Conservation (phyloP, 2,113 vertebrate genomes). For the Microcebus ravelobensis region DNA sequence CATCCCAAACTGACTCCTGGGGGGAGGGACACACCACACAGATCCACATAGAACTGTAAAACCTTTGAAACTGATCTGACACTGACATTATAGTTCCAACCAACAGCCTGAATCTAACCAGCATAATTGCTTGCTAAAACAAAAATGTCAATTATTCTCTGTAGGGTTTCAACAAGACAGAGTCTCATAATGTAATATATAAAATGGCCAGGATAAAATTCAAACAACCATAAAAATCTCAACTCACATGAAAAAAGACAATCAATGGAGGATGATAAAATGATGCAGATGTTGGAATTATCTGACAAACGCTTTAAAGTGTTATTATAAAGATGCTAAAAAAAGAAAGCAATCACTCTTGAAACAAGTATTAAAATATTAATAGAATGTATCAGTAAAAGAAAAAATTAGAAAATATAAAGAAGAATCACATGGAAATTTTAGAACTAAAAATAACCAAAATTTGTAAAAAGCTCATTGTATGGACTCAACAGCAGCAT, state of each 20-base stretch:
- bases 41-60: neutral
- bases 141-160: neutral
- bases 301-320: neutral
- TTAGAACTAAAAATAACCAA: neutral
- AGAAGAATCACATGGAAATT: neutral
- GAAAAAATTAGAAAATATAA: neutral
- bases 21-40: too few species aligned
- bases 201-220: neutral
- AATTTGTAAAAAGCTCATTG: neutral
- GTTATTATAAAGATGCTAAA: neutral
- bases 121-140: neutral
- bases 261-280: neutral
- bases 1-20: neutral
- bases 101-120: neutral
- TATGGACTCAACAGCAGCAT: neutral
- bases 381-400: neutral
- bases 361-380: neutral
- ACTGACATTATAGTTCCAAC: neutral
- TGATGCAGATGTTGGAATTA: neutral
- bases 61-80: neutral
- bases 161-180: neutral
- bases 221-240: neutral
- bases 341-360: neutral
- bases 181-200: neutral
- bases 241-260: neutral